Base-by-base conservation (phyloP, 2,797 vertebrate species). In the Danio kyathit region DNA sequence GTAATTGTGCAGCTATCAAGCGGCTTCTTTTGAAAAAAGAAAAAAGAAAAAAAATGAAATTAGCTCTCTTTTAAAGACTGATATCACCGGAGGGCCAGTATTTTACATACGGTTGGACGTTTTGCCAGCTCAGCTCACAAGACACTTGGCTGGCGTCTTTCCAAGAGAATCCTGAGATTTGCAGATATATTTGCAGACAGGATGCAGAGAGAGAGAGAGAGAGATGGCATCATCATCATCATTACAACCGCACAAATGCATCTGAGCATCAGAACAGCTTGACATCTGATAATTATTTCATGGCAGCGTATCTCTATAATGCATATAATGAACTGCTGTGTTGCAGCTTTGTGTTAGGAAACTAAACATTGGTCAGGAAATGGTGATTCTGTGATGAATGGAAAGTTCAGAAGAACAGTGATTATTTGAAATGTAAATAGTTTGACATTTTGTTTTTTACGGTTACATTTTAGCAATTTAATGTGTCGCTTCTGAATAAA, bases 1-100 rank as follows among this genome's bases (percentile, higher is more conserved):
- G 61, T 90, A 90, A 93, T 92, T 91, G 89, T 88, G 72, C 82
- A 79, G 82, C 87, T 87, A 85, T 89, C 75, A 86, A 84, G 79
- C 67, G 82, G 73, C 88, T 77, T 84, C 85, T 86, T 90, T 89
- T 88, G 86, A 82, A 83, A 70, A 29, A 29, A 29, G 29, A 29
- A 29, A n/a, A n/a, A n/a, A n/a, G n/a, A n/a, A n/a, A n/a, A 29
- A 29, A 90, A 90, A 88, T 86, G 74, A 91, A 90, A 88, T 83
- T 75, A 89, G 85, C 87, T 88, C 84, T 89, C 85, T 87, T 91
- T 88, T 87, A 76, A 89, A 89, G 82, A 81, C 83, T 88, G 83
- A 85, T 83, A 86, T 91, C 84, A 89, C 81, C 86, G 88, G 88
- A 89, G 88, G 89, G 89, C 87, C 82, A 86, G 89, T 89, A 88